These are phyloP conservation scores for Notechis scutatus DNA, from an alignment of 2,113 vertebrate species.

Conservation along the genomic window DNA sequence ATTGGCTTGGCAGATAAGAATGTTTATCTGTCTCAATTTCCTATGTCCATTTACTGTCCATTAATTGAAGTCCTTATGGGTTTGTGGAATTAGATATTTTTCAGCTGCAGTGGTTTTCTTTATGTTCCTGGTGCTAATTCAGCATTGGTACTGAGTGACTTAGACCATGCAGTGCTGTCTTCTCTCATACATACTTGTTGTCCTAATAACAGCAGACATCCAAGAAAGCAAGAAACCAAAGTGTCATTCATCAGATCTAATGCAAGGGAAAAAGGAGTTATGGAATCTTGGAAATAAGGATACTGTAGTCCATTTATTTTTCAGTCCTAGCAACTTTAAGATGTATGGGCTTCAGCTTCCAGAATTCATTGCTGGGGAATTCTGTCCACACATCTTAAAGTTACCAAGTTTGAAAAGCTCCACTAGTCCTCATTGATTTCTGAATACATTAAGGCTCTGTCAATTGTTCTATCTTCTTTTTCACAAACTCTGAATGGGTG, in stretches of 20 bases:
- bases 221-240: background rate
- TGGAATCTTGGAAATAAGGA: background rate
- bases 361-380: background rate
- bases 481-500: background rate
- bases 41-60: background rate
- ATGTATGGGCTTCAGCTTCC: background rate
- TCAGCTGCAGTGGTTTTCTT: background rate
- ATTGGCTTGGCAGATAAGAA: background rate
- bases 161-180: background rate
- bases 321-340: background rate
- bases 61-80: background rate
- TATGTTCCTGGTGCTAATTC: background rate
- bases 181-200: background rate
- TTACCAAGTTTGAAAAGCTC: background rate
- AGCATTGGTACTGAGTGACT: background rate
- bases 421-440: background rate
- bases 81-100: background rate
- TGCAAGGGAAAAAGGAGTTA: background rate
- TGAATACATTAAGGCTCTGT: background rate
- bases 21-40: background rate
- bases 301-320: background rate
- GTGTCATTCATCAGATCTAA: background rate
- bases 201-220: background rate
- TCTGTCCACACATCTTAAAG: background rate
- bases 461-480: background rate